phyloP scores from a whole-genome alignment of 2,888 invertebrate genomes.

The Nomada ruficornis region DNA sequence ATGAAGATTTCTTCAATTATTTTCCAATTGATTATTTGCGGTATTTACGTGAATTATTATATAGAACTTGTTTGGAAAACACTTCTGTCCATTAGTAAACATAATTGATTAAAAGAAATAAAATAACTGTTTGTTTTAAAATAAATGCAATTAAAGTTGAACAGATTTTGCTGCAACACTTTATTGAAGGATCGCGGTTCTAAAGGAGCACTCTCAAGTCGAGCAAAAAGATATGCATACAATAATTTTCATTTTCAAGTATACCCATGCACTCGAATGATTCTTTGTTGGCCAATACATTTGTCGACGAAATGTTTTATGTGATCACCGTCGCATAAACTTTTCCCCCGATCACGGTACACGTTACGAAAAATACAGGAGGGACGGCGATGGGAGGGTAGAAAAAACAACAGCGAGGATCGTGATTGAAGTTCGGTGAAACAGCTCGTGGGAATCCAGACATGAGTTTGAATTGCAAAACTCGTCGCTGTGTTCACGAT shows the following conservation, averaged over 20 bases:
- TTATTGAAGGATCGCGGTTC: too few species aligned
- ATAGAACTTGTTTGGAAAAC: too few species aligned
- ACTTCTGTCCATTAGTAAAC: too few species aligned
- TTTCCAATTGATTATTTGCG: too few species aligned
- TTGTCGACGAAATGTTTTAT: not conserved
- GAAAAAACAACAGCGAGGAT: not conserved
- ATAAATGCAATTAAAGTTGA: too few species aligned
- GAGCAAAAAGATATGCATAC: too few species aligned
- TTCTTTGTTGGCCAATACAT: not conserved
- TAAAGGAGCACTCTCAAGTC: too few species aligned
- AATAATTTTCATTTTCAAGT: not conserved
- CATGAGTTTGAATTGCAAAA: constrained; percentile 24
- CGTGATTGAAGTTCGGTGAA: constrained; percentile 1
- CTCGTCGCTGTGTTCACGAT: not conserved
- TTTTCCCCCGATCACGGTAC: constrained; percentile 10
- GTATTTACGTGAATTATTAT: too few species aligned
- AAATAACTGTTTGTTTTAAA: too few species aligned
- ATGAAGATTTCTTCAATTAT: too few species aligned
- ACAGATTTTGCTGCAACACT: too few species aligned
- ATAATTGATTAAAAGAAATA: too few species aligned
- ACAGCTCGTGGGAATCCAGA: constrained; percentile 10
- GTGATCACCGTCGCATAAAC: constrained; percentile 7
- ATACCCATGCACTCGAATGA: not conserved
- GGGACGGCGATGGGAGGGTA: not conserved
- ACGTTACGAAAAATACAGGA: not conserved